Conservation (phyloP, 2,113 vertebrate genomes). For the Ameiurus melas region DNA sequence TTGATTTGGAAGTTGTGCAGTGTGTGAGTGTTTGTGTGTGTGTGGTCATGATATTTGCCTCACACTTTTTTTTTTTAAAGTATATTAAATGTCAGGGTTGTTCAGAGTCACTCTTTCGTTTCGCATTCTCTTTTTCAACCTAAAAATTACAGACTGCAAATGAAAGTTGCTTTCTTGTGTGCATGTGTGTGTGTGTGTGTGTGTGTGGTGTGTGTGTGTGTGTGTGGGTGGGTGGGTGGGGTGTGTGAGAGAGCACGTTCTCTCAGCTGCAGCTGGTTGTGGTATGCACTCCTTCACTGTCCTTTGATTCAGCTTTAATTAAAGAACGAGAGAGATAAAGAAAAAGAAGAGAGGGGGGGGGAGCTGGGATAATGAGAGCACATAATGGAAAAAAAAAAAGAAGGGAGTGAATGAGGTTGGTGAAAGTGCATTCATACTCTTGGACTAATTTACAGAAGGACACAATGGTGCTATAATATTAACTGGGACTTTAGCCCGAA, state of each 20-base stretch:
- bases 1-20: neutral
- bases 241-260: neutral
- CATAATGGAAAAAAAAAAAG: neutral
- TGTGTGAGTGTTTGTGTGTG: constrained; percentile 10
- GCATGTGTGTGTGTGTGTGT: constrained; percentile 9
- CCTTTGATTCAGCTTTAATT: constrained; percentile 53
- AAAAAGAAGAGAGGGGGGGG: neutral
- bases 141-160: neutral
- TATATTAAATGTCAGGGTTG: neutral
- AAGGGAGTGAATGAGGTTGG: neutral
- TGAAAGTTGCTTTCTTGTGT: neutral
- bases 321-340: constrained; percentile 14
- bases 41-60: neutral
- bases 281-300: constrained; percentile 30
- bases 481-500: neutral
- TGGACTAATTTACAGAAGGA: constrained; percentile 10
- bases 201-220: constrained; percentile 1
- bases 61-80: neutral
- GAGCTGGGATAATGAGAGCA: constrained; percentile 1
- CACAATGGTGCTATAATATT: constrained; percentile 5
- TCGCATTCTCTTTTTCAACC: neutral
- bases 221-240: neutral
- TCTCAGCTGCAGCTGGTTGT: constrained; percentile 22
- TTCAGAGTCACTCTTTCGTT: neutral
- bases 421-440: constrained; percentile 1